phyloP scores from a whole-genome alignment of 2,797 vertebrate species.

The Pachyuromys duprasi region DNA sequence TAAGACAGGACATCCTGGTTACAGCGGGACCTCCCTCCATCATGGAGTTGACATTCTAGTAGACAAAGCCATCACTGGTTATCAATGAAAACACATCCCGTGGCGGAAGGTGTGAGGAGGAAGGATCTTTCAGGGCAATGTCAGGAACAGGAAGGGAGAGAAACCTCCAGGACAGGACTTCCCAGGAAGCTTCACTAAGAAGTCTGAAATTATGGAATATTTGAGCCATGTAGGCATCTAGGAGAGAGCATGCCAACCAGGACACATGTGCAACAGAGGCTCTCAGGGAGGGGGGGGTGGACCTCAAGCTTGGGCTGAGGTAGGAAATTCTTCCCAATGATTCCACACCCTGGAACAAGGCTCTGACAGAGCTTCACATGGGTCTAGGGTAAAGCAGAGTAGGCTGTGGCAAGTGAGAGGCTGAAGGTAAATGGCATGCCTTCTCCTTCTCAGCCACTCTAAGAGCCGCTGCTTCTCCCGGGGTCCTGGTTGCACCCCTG shows the following conservation, averaged over 20 bases:
- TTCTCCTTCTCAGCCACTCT: too few relatives aligned
- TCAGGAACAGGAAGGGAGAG: neutral
- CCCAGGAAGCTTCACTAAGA: neutral
- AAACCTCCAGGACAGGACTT: neutral
- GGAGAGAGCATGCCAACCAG: neutral
- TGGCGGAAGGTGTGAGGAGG: neutral
- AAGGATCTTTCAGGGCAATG: neutral
- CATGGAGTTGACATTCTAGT: neutral
- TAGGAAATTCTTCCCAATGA: rapidly evolving
- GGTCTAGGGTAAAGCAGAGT: neutral
- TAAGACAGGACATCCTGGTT: neutral
- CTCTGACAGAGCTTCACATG: neutral
- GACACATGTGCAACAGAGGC: neutral
- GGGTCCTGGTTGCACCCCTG: neutral
- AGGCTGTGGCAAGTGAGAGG: neutral
- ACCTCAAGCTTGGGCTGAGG: neutral
- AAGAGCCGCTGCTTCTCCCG: neutral
- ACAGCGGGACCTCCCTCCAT: neutral
- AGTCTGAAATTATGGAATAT: neutral
- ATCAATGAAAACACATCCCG: rapidly evolving
- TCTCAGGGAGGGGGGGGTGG: neutral
- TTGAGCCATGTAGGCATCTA: neutral
- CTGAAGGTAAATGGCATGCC: rapidly evolving
- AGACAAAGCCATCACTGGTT: neutral
- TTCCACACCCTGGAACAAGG: neutral